phyloP scores from a whole-genome alignment of 1,140 invertebrate genomes.

The Pseudoatta argentina region DNA sequence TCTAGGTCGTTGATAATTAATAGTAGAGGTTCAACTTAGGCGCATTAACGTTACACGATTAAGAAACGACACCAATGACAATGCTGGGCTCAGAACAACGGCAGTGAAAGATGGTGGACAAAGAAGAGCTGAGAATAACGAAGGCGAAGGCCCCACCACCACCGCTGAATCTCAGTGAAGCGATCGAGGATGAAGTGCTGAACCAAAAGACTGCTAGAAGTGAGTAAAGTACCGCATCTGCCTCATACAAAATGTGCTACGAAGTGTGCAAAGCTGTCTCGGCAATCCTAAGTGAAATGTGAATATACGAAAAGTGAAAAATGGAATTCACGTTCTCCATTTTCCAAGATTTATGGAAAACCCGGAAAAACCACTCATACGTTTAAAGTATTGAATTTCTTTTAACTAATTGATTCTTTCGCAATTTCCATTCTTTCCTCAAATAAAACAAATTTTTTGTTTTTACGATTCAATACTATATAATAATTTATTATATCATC shows the following conservation, averaged over 20 bases:
- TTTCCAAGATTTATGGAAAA: slow-evolving; percentile 33
- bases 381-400: slow-evolving; percentile 10
- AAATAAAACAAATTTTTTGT: neutral
- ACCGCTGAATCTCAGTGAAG: slow-evolving; percentile 76
- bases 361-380: slow-evolving; percentile 12
- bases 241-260: slow-evolving; percentile 21
- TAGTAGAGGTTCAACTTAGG: neutral
- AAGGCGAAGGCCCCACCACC: slow-evolving; percentile 75
- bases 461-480: neutral
- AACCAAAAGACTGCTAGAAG: slow-evolving; percentile 81
- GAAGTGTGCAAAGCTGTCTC: slow-evolving; percentile 16
- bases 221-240: slow-evolving; percentile 68
- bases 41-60: slow-evolving; percentile 16
- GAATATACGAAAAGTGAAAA: slow-evolving; percentile 15
- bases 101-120: slow-evolving; percentile 74
- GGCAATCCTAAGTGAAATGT: slow-evolving; percentile 28
- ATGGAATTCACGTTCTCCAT: slow-evolving; percentile 5
- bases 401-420: slow-evolving; percentile 1
- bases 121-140: slow-evolving; percentile 69
- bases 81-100: slow-evolving; percentile 30
- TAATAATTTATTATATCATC: neutral
- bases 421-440: neutral
- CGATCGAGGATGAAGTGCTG: slow-evolving; percentile 78
- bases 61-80: slow-evolving; percentile 17
- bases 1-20: slow-evolving; percentile 48